Conservation (phyloP, 2,113 vertebrate genomes). For the Tonatia bakeri region DNA sequence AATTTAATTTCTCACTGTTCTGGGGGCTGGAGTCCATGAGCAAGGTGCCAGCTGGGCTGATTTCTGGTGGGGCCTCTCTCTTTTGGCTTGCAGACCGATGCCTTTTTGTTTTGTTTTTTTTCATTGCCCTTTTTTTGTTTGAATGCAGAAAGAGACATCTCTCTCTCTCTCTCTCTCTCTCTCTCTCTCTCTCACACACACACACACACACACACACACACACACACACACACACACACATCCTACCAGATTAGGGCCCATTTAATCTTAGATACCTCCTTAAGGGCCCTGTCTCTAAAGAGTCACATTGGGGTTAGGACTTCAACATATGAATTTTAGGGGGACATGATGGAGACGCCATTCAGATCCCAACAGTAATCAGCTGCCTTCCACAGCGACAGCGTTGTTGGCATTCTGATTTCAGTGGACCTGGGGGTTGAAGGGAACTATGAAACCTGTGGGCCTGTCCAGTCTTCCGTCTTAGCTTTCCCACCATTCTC, state of each 20-base stretch:
- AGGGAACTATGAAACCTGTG: neutral
- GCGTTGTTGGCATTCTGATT: neutral
- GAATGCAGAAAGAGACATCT: neutral
- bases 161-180: neutral
- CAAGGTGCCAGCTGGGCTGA: neutral
- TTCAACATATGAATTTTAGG: neutral
- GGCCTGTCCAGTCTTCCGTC: neutral
- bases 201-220: too few relatives aligned
- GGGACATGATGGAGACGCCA: neutral
- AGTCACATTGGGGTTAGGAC: neutral
- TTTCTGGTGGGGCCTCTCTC: neutral
- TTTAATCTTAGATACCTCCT: neutral
- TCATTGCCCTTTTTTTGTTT: neutral
- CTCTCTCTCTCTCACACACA: neutral
- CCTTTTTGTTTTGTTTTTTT: neutral
- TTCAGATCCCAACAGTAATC: neutral
- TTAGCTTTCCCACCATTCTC: rapidly evolving
- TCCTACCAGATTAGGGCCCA: neutral
- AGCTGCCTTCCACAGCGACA: neutral
- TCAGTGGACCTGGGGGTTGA: neutral
- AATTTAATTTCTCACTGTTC: neutral
- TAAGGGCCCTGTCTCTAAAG: neutral
- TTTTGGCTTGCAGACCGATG: neutral
- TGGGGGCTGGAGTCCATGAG: neutral
- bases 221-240: too few relatives aligned